Conservation (phyloP, 2,113 vertebrate species). For the Dendropsophus ebraccatus region DNA sequence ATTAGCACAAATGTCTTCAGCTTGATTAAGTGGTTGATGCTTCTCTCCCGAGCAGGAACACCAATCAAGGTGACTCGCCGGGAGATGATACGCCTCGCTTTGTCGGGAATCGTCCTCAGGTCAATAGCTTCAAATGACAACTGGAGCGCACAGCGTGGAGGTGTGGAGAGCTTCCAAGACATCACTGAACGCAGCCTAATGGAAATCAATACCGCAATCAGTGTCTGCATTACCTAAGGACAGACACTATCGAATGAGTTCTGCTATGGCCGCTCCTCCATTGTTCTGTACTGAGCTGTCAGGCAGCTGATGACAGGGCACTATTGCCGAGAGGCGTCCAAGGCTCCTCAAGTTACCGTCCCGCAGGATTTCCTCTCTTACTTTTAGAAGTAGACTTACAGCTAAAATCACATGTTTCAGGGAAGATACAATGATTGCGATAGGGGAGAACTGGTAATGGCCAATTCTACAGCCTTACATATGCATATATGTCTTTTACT, state of each 20-base stretch:
- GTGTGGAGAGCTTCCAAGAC: conserved; percentile 45
- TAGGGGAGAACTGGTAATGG: too few species aligned
- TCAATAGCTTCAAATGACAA: conserved; percentile 59
- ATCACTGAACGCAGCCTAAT: conserved; percentile 16
- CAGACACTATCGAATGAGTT: not conserved
- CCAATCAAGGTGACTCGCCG: conserved; percentile 53
- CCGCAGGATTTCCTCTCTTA: not conserved
- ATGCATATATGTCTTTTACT: too few species aligned
- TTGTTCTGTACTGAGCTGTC: not conserved
- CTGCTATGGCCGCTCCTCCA: not conserved
- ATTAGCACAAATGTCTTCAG: conserved; percentile 33
- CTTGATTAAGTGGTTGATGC: conserved; percentile 52
- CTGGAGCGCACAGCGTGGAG: conserved; percentile 46
- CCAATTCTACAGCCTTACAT: too few species aligned
- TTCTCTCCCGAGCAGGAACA: conserved; percentile 14
- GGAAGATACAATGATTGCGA: not conserved
- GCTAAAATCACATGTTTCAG: not conserved
- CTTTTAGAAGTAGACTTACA: not conserved
- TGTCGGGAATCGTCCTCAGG: conserved; percentile 28
- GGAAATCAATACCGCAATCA: conserved; percentile 62
- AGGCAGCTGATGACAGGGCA: conserved; percentile 38
- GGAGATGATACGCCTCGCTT: conserved; percentile 33
- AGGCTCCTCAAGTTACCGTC: conserved; percentile 12
- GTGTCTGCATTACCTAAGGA: conserved; percentile 47
- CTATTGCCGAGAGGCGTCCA: conserved; percentile 1